Evolutionary conservation across 2,888 invertebrate species (phyloP).

Genomic region (Unio pictorum): DNA sequence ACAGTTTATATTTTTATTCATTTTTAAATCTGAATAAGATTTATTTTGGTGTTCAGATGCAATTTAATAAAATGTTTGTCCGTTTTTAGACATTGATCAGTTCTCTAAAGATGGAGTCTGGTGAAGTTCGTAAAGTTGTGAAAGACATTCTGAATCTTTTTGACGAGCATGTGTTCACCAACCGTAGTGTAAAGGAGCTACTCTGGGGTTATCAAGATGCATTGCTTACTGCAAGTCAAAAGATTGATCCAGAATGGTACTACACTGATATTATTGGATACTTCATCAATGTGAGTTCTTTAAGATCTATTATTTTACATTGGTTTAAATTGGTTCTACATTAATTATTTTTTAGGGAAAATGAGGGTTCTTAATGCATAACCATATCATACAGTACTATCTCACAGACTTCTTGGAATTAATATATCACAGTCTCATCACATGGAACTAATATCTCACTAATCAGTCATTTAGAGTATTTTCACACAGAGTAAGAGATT

Average conservation of each 20-base stretch:
- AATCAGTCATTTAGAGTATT: too few species aligned
- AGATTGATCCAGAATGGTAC: slow-evolving; percentile 49
- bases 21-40: background rate
- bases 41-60: background rate
- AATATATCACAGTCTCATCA: too few species aligned
- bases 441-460: too few species aligned
- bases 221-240: slow-evolving; percentile 74
- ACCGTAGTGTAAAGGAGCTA: slow-evolving; percentile 70
- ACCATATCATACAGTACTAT: too few species aligned
- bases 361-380: too few species aligned
- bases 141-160: slow-evolving; percentile 12
- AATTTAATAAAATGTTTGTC: background rate
- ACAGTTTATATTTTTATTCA: too few species aligned
- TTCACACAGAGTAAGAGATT: too few species aligned
- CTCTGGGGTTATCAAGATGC: slow-evolving; percentile 87
- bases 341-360: too few species aligned
- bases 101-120: slow-evolving; percentile 34
- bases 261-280: slow-evolving; percentile 58
- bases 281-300: slow-evolving; percentile 63
- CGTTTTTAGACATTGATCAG: slow-evolving; percentile 46
- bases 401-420: too few species aligned
- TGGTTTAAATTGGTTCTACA: too few species aligned
- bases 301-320: background rate
- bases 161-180: slow-evolving; percentile 50
- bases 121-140: slow-evolving; percentile 25